A percentile compares a stretch with the other conserved stretches of the same genome.
Conservation (phyloP, 2,888 invertebrate species). For the Encarsia formosa region DNA sequence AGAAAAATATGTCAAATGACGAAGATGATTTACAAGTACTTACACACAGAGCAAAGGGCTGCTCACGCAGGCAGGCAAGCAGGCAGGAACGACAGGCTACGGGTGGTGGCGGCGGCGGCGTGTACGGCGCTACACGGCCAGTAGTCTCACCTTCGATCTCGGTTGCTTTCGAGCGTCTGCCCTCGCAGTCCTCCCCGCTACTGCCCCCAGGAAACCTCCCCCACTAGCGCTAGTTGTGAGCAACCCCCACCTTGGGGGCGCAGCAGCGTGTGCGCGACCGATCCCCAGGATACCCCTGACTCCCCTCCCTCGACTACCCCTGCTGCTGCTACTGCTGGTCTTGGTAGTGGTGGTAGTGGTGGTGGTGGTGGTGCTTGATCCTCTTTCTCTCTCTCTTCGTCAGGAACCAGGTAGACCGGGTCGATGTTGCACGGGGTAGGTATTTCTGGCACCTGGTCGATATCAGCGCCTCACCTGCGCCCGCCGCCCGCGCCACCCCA, state of each 20-base stretch:
- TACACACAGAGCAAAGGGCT: slow-evolving; percentile 49
- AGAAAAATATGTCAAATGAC: not conserved
- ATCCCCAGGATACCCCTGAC: slow-evolving; percentile 38
- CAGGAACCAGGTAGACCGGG: slow-evolving; percentile 38
- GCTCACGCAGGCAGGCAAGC: not conserved
- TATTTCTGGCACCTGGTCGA: slow-evolving; percentile 51
- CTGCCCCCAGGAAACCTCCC: slow-evolving; percentile 33
- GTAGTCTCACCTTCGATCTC: slow-evolving; percentile 49
- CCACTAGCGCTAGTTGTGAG: slow-evolving; percentile 3
- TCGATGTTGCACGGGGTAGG: slow-evolving; percentile 51
- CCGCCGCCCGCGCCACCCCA: slow-evolving; percentile 3
- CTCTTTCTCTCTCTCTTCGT: too few species aligned
- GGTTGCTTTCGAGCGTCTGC: slow-evolving; percentile 51
- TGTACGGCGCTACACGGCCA: slow-evolving; percentile 45
- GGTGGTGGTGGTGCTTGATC: slow-evolving; percentile 27
- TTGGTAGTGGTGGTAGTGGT: not conserved
- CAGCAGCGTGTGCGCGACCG: slow-evolving; percentile 27
- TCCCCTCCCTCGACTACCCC: slow-evolving; percentile 16
- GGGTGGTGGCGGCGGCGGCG: slow-evolving; percentile 39
- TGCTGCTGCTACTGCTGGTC: slow-evolving; percentile 27
- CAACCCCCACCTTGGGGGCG: slow-evolving; percentile 16
- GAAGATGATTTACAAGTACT: slow-evolving; percentile 35
- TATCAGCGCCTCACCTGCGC: slow-evolving; percentile 40
- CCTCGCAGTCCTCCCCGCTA: slow-evolving; percentile 50
- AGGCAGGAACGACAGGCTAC: not conserved